Evolutionary conservation across 53 echinoderm and acorn worm genomes (phyloP).

Genomic region (Patiria pectinifera): DNA sequence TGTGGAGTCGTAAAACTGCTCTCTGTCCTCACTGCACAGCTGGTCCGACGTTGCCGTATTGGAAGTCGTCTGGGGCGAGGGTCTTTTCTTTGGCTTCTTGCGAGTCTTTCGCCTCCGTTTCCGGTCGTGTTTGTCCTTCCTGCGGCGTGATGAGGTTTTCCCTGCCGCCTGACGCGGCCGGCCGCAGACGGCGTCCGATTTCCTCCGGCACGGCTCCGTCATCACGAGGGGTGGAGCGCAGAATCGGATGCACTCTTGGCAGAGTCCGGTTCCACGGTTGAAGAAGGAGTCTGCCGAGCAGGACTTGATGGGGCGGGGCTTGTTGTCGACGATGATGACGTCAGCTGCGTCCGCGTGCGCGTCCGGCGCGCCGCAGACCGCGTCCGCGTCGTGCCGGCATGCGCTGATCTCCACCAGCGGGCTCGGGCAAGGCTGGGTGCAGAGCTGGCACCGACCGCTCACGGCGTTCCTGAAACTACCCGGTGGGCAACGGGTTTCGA

Average conservation of each 20-base stretch:
- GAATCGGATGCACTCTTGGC: slow-evolving; percentile 6
- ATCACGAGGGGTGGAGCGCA: slow-evolving; percentile 10
- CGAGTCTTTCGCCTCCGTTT: background rate
- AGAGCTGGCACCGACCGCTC: slow-evolving; percentile 7
- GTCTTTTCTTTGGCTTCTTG: background rate
- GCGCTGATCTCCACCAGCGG: background rate
- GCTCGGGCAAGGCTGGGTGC: slow-evolving; percentile 12
- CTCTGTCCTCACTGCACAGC: background rate
- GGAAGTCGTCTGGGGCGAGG: background rate
- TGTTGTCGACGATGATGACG: background rate
- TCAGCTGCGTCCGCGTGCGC: background rate
- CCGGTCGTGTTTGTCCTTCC: background rate
- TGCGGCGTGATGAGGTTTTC: background rate
- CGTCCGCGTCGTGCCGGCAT: slow-evolving; percentile 44
- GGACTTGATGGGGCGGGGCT: background rate
- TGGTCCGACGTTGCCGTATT: background rate
- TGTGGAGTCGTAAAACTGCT: slow-evolving; percentile 4
- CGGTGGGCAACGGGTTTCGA: background rate
- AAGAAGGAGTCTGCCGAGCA: slow-evolving; percentile 30
- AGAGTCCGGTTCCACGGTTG: slow-evolving; percentile 1
- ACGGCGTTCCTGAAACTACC: background rate
- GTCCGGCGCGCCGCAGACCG: slow-evolving; percentile 9
- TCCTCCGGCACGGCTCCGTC: background rate
- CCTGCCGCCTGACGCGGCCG: background rate
- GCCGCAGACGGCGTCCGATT: slow-evolving; percentile 35